These are phyloP conservation scores for Agrochola lota DNA, from an alignment of 2,888 invertebrate species.

Conservation along the genomic window DNA sequence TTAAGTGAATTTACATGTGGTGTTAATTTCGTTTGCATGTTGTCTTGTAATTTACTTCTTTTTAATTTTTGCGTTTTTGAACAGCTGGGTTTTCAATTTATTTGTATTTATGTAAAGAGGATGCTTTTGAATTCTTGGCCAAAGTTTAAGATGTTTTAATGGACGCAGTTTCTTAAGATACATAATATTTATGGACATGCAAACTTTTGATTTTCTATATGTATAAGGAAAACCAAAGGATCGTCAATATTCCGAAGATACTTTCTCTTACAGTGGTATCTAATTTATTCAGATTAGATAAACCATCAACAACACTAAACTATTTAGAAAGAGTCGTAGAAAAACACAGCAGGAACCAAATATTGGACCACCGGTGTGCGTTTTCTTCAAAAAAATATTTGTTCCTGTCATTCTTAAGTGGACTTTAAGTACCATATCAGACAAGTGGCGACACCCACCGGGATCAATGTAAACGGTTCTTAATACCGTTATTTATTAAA, in stretches of 20 bases:
- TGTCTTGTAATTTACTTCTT: conserved; percentile 34
- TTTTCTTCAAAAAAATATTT: conserved; percentile 50
- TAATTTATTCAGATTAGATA: conserved; percentile 3
- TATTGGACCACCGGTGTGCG: conserved; percentile 50
- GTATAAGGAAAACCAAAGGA: not conserved
- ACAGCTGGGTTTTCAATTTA: conserved; percentile 3
- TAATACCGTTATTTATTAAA: conserved; percentile 48
- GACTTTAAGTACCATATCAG: conserved; percentile 40
- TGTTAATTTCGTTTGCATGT: conserved; percentile 46
- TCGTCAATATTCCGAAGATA: not conserved
- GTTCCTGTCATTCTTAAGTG: conserved; percentile 49
- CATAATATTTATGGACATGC: not conserved
- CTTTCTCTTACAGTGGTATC: not conserved
- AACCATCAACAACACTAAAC: not conserved
- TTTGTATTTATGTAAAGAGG: conserved; percentile 1
- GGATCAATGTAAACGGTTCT: conserved; percentile 19
- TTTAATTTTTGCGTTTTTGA: conserved; percentile 18
- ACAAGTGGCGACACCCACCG: conserved; percentile 59
- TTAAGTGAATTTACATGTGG: conserved; percentile 51
- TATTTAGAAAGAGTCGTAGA: conserved; percentile 10
- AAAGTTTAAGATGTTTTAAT: not conserved
- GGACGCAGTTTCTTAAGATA: not conserved
- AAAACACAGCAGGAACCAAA: conserved; percentile 24
- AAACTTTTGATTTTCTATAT: not conserved
- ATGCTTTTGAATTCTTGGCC: not conserved